Base-by-base conservation (phyloP, 2,797 vertebrate species). In the Alosa sapidissima region DNA sequence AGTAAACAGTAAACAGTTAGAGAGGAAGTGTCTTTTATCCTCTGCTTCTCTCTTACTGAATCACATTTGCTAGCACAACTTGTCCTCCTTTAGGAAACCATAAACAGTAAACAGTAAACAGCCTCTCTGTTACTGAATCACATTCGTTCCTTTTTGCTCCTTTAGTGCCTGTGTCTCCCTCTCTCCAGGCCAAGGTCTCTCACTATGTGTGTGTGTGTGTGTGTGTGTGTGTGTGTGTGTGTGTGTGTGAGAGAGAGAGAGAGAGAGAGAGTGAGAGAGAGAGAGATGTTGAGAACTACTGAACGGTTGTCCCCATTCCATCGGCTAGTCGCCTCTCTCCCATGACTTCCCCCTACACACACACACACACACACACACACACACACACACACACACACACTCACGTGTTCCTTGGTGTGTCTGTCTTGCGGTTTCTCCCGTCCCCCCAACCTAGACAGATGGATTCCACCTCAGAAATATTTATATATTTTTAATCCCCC, bases 351-450 rank as follows among this genome's bases (percentile, higher is more conserved):
- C 24, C 75, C 68, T 45, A 65, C 49, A 82, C 55, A 81, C 62
- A 98, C 98, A 84, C 21, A 84, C 48, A 8, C 41, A 62, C 60
- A 62, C 60, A 62, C n/a, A 62, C n/a, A 28, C 62, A 68, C 33
- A 72, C 68, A 72, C 68, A 72, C 68, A 41, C 68, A 72, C 33
- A 72, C 68, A 41, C 68, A 72, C 28, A 72, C 65, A 72, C 65
- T 72, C 2, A 14, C 33, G 24, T 14, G n/a, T 68, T 84, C 81
- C 81, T 82, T 45, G 41, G 41, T 28, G n/a, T 84, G 14, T 28
- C 60, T 75, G 81, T 83, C 81, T 83, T 84, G 82, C 19, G 55
- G 19, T 62, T 84, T 81, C 84, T 85, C 72, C 62, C 72, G 60
- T 41, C 81, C 84, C 87, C 87, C 84, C 54, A 81, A 83, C 87